Base-by-base conservation (phyloP, 2,113 vertebrate genomes). In the Gyps fulvus region DNA sequence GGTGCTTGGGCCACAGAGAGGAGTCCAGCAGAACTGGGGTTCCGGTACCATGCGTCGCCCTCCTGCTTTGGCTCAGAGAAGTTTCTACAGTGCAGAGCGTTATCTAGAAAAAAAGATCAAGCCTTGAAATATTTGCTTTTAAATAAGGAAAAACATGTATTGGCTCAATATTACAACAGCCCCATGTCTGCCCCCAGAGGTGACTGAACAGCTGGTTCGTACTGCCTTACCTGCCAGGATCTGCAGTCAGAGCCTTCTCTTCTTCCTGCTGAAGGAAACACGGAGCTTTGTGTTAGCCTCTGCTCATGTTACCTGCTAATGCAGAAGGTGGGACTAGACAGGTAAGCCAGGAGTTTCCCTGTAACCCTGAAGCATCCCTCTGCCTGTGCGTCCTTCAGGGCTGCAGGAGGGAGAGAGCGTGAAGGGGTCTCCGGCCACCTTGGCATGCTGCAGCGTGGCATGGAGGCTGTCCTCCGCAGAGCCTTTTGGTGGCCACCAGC, bases 161-260 rank as follows among this genome's bases (percentile, higher is more conserved):
- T 92, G 40, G 67, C 67, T 92, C 42, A 92, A 32, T 45, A 57
- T 70, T 87, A 58, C 42, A 84, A 42, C 79, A 92, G 49, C 43
- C 38, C 54, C 15, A 6, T 26, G 49, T 79, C 54, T 88, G 74
- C 36, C 81, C 58, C 74, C 40, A 76, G 62, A 93, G 66, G 42
- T 83, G 29, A 61, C 58, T 84, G 38, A 95, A 87, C 84, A 92
- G 67, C 70, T 87, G 59, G 71, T 86, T 94, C 20, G 5, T 71
- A 63, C 82, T 77, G 92, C 67, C 87, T 93, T 95, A 88, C 87
- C 58, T 85, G 76, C 66, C 77, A 82, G 62, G 66, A 95, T 16
- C 74, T 83, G 77, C 93, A 89, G 73, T 85, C 55, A 92, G 70
- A 90, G 55, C 47, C 74, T 78, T 62, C 84, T 80, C 69, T 87